Evolutionary conservation across 2,113 vertebrate species (phyloP).

Genomic region (Xiphias gladius): DNA sequence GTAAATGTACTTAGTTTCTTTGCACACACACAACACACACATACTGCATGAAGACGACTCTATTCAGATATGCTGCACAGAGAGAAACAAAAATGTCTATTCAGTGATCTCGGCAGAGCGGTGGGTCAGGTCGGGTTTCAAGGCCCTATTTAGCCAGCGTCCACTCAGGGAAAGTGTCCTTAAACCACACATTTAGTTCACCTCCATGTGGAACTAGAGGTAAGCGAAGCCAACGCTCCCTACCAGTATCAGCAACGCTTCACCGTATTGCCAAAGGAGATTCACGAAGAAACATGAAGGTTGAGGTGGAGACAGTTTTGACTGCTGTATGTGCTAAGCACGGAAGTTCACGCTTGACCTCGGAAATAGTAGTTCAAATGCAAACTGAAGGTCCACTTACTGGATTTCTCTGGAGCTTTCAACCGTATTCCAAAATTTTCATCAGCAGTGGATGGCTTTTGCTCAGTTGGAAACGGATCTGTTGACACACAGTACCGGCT

Average conservation of each 20-base stretch:
- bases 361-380: not conserved
- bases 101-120: not conserved
- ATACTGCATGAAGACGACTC: no score
- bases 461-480: not conserved
- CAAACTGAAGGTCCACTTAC: no score
- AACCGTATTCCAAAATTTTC: not conserved
- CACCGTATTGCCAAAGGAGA: not conserved
- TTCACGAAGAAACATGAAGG: not conserved
- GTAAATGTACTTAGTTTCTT: not conserved
- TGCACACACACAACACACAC: no score
- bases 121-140: not conserved
- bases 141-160: not conserved
- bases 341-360: not conserved
- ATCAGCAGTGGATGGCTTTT: not conserved
- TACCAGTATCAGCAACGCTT: not conserved
- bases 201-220: not conserved
- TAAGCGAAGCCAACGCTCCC: not conserved
- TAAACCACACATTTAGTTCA: not conserved
- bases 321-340: not conserved
- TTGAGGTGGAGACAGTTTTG: not conserved
- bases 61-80: not conserved
- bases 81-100: not conserved
- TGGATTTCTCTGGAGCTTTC: no score
- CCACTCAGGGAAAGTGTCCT: not conserved
- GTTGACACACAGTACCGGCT: not conserved